Conservation (phyloP, 2,888 invertebrate species). For the Cephalotes varians region DNA sequence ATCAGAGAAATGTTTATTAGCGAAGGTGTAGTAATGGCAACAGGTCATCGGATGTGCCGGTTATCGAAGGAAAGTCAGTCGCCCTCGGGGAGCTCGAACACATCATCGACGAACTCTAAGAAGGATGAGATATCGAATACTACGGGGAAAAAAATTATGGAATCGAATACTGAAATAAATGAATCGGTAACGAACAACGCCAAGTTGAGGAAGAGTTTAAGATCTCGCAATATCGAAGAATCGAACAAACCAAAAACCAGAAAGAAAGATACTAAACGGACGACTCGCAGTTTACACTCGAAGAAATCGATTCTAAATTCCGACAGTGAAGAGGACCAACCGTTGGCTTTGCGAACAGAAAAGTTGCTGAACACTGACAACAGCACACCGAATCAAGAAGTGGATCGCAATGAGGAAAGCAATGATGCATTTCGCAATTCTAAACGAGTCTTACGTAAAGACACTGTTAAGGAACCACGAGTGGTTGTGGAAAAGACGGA, state of each 20-base stretch:
- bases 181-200: slow-evolving; percentile 8
- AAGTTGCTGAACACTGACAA: background rate
- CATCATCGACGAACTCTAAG: background rate
- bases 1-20: slow-evolving; percentile 91
- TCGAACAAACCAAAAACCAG: slow-evolving; percentile 42
- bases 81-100: background rate
- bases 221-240: slow-evolving; percentile 43
- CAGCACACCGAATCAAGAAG: slow-evolving; percentile 55
- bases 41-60: slow-evolving; percentile 89
- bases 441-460: slow-evolving; percentile 76
- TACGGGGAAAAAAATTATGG: background rate
- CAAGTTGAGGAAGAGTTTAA: slow-evolving; percentile 52
- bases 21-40: slow-evolving; percentile 88
- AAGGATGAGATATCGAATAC: slow-evolving; percentile 48
- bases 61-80: slow-evolving; percentile 87
- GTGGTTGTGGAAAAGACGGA: slow-evolving; percentile 80
- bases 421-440: slow-evolving; percentile 72
- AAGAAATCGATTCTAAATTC: slow-evolving; percentile 72
- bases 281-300: slow-evolving; percentile 50
- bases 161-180: slow-evolving; percentile 30
- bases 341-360: slow-evolving; percentile 71
- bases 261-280: slow-evolving; percentile 29
- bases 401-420: slow-evolving; percentile 61
- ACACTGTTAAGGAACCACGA: slow-evolving; percentile 72
- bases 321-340: slow-evolving; percentile 79